Evolutionary conservation across 2,113 vertebrate genomes (phyloP).

Genomic region (Gnathonemus echidnorhynchus): DNA sequence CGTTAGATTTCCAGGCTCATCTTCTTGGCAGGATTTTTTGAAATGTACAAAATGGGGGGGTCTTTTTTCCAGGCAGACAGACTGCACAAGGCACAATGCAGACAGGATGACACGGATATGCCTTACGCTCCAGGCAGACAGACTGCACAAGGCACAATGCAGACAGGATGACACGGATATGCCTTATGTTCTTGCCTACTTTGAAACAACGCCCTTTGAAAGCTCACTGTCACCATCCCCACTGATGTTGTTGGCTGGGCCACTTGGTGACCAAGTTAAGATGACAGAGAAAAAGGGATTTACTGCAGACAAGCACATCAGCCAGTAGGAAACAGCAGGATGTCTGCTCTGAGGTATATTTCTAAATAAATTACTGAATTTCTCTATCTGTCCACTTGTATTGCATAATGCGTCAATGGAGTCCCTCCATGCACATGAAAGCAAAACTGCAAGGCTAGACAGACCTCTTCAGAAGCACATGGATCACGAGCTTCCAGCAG

Average conservation of each 20-base stretch:
- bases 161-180: too few species aligned
- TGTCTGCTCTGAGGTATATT: constrained; percentile 40
- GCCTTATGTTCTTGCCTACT: neutral
- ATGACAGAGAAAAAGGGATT: neutral
- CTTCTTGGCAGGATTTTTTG: neutral
- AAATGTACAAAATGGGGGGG: neutral
- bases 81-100: too few species aligned
- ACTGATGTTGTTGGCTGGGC: neutral
- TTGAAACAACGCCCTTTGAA: neutral
- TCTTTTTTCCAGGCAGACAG: neutral
- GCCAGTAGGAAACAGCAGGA: neutral
- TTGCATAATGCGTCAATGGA: constrained; percentile 47
- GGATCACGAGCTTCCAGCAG: neutral
- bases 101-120: too few species aligned
- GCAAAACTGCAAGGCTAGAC: constrained; percentile 18
- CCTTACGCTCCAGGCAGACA: neutral
- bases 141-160: too few species aligned
- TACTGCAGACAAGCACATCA: neutral
- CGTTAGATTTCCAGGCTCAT: neutral
- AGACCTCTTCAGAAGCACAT: neutral
- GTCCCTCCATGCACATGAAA: constrained; percentile 35
- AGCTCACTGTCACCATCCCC: neutral
- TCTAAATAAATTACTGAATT: constrained; percentile 17
- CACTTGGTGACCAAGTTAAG: neutral
- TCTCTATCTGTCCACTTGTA: constrained; percentile 30